Percentiles rank a stretch among this genome's conserved stretches.
phyloP scores from a whole-genome alignment of 1,140 invertebrate genomes.

The Portunus trituberculatus region DNA sequence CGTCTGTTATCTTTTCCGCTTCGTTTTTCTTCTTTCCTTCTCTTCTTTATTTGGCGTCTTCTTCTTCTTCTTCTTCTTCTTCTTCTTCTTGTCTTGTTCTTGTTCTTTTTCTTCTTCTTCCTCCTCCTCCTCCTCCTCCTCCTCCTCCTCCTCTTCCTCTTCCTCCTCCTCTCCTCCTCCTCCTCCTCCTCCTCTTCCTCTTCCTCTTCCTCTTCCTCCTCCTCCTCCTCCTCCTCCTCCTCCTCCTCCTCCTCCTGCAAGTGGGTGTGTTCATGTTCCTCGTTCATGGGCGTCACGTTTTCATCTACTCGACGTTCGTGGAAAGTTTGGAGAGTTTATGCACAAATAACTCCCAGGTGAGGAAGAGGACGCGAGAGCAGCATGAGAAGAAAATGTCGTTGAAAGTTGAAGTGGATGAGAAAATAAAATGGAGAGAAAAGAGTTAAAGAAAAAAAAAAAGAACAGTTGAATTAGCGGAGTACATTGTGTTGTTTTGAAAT shows the following conservation, averaged over 20 bases:
- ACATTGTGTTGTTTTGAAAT: no score
- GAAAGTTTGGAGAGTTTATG: background rate
- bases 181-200: no score
- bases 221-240: background rate
- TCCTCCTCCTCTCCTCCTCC: no score
- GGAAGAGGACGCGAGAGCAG: background rate
- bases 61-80: no score
- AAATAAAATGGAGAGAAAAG: background rate
- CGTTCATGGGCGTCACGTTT: background rate
- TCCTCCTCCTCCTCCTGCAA: background rate
- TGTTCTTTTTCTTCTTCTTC: background rate
- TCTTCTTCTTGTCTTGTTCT: no score
- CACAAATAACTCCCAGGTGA: conserved; percentile 17
- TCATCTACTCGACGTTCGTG: background rate
- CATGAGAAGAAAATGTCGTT: background rate
- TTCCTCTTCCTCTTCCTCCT: no score
- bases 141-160: no score
- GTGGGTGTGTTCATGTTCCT: background rate
- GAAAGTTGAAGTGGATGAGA: background rate
- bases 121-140: no score
- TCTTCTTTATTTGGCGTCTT: no score
- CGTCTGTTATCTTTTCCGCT: no score
- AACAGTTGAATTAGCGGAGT: no score
- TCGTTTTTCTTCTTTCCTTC: no score
- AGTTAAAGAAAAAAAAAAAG: background rate